These are phyloP conservation scores for Xyliphius kryptos DNA, from an alignment of 2,113 vertebrate genomes.

Conservation along the genomic window DNA sequence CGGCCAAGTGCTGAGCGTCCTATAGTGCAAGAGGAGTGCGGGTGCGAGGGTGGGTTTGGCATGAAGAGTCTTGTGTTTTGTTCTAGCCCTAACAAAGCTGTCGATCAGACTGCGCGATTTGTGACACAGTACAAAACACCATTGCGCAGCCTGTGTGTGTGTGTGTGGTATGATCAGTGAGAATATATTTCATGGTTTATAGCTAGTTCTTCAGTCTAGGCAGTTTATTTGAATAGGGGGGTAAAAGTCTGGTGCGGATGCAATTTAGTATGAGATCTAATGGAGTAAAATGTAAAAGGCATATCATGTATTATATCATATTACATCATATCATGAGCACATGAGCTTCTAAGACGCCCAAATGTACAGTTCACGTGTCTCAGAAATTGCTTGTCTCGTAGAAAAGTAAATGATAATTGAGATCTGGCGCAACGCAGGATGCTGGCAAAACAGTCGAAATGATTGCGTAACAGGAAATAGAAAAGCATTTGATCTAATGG, in stretches of 20 bases:
- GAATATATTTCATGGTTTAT: not conserved
- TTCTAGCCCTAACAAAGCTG: constrained; percentile 37
- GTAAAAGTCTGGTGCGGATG: not conserved
- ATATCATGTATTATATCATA: too few species aligned
- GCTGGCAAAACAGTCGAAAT: constrained; percentile 9
- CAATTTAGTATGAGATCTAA: not conserved
- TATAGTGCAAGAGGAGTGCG: constrained; percentile 33
- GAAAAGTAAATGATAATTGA: constrained; percentile 5
- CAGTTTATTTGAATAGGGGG: not conserved
- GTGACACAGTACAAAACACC: too few species aligned
- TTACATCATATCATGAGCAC: too few species aligned
- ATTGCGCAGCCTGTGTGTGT: too few species aligned
- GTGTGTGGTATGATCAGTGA: not conserved
- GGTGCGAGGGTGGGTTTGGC: constrained; percentile 30
- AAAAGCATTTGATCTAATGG: constrained; percentile 13
- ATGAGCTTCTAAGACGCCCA: not conserved
- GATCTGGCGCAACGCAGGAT: too few species aligned
- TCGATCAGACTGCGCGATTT: not conserved
- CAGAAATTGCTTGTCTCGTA: constrained; percentile 9
- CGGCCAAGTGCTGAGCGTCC: constrained; percentile 26
- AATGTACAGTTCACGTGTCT: constrained; percentile 20
- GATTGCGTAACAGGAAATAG: constrained; percentile 12
- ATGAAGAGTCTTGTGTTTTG: constrained; percentile 9
- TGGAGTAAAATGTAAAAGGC: constrained; percentile 9
- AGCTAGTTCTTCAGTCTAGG: constrained; percentile 11